Percentiles rank a stretch among this genome's conserved stretches.
Conservation (phyloP, 2,113 vertebrate species). For the Chascanopsetta lugubris region DNA sequence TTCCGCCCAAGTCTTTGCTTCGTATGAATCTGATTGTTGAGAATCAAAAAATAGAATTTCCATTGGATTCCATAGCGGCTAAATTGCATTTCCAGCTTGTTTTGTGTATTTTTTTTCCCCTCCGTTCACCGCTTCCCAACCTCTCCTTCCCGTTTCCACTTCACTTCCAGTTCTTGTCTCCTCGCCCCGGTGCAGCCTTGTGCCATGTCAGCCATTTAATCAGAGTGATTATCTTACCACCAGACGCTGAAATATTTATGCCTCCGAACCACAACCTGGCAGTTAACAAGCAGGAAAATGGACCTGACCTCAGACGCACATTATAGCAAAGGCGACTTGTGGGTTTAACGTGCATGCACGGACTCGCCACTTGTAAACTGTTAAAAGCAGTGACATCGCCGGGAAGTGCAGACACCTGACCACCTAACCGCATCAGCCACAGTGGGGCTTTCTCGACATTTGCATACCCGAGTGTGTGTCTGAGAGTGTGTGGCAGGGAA, state of each 20-base stretch:
- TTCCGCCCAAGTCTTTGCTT: no score
- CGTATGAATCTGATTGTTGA: no score
- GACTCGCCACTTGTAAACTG: constrained; percentile 5
- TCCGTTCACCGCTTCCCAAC: neutral
- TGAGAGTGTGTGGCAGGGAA: constrained; percentile 1
- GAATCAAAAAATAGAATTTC: no score
- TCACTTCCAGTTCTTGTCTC: constrained; percentile 19
- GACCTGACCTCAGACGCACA: constrained; percentile 19
- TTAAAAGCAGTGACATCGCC: constrained; percentile 10
- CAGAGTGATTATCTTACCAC: constrained; percentile 56
- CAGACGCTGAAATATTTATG: constrained; percentile 68
- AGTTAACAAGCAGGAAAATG: constrained; percentile 40
- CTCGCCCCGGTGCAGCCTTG: constrained; percentile 6
- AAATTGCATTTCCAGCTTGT: no score
- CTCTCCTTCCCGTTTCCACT: neutral
- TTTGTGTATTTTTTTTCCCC: neutral
- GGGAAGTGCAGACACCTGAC: constrained; percentile 6
- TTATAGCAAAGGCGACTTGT: neutral
- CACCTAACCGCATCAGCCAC: constrained; percentile 22
- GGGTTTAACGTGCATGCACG: constrained; percentile 13
- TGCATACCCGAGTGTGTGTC: neutral
- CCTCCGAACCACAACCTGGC: constrained; percentile 54
- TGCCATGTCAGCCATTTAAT: constrained; percentile 46
- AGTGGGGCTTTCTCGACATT: neutral
- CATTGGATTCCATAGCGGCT: no score